A percentile compares a stretch with the other conserved stretches of the same genome.
Evolutionary conservation across 1,140 invertebrate genomes (phyloP).

Genomic region (Hyles euphorbiae): DNA sequence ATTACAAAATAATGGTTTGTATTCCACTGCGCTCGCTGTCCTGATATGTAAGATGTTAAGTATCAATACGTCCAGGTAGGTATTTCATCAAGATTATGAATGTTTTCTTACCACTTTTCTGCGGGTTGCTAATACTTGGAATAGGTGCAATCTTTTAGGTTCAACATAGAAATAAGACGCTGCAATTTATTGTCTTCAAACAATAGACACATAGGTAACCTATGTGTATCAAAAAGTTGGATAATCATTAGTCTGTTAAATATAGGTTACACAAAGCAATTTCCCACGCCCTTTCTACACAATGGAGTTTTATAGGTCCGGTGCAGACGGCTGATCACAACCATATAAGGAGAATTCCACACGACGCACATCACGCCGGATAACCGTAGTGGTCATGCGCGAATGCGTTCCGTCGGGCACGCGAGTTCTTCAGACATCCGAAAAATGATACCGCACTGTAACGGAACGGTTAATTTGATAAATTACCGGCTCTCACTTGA

Average conservation of each 20-base stretch:
- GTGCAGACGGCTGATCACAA: slow-evolving; percentile 25
- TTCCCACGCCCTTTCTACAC: slow-evolving; percentile 46
- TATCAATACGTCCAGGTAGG: too few relatives aligned
- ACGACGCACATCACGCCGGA: slow-evolving; percentile 38
- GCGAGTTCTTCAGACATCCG: slow-evolving; percentile 7
- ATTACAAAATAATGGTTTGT: too few relatives aligned
- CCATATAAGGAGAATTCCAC: slow-evolving; percentile 58
- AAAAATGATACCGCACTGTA: slow-evolving; percentile 18
- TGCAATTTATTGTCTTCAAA: too few relatives aligned
- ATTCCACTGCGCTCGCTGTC: too few relatives aligned
- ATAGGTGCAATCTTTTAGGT: too few relatives aligned
- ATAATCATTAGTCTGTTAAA: slow-evolving; percentile 19
- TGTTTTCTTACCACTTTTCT: too few relatives aligned
- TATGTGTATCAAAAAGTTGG: not conserved
- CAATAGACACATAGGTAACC: too few relatives aligned
- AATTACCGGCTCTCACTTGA: slow-evolving; percentile 35
- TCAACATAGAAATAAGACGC: too few relatives aligned
- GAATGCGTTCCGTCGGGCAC: slow-evolving; percentile 29
- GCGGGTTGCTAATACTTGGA: too few relatives aligned
- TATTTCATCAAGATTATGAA: too few relatives aligned
- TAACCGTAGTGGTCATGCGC: slow-evolving; percentile 36
- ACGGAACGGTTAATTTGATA: slow-evolving; percentile 41
- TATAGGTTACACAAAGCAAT: slow-evolving; percentile 35
- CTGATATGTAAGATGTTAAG: too few relatives aligned
- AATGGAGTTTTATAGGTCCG: slow-evolving; percentile 27